Evolutionary conservation across 2,113 vertebrate species (phyloP), one percentile per base, ranked within the genome.

Genomic region (Arvicanthis niloticus): DNA sequence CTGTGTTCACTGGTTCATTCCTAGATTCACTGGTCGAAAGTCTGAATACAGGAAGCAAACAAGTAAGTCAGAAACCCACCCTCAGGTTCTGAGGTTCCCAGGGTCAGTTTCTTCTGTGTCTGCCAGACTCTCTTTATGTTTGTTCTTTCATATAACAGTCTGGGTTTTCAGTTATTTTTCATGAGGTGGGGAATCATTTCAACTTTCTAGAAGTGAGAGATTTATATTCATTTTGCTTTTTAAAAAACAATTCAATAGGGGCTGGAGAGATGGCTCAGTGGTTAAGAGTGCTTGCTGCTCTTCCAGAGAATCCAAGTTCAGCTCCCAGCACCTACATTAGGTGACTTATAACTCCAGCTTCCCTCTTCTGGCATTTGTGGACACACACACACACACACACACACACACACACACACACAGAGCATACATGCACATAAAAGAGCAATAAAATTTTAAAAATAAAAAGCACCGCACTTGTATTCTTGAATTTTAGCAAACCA

Each of bases 401-500:
- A 26, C 22, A 40, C 53, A 56, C 37, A 42, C 24, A 78, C 29
- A 80, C 29, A 80, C 26, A 51, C 48, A 80, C 48, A 80, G 45
- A 53, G 8, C n/a, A 75, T 76, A 76, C 1, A 86, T 34, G 7
- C 16, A 86, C 42, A 67, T 65, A 56, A 45, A 67, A 86, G 5
- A 48, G 26, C 3, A 7, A 3, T n/a, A 60, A 15, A 21, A 45
- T 29, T 85, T 45, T 85, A 11, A 84, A 42, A 82, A 58, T 37
- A 58, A 82, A 82, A 62, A 29, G n/a, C 3, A 62, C n/a, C 29
- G n/a, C 13, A 42, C n/a, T 73, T 89, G 21, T 78, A 72, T 96
- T 87, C 73, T 72, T 45, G 40, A 40, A 73, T 91, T 93, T 88
- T 75, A 40, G 60, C 95, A 88, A 48, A 48, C 40, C 58, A 60